Base-by-base conservation (phyloP, 30 jellyfish, hydroid and myxozoan genomes). In the Hydractinia echinata region DNA sequence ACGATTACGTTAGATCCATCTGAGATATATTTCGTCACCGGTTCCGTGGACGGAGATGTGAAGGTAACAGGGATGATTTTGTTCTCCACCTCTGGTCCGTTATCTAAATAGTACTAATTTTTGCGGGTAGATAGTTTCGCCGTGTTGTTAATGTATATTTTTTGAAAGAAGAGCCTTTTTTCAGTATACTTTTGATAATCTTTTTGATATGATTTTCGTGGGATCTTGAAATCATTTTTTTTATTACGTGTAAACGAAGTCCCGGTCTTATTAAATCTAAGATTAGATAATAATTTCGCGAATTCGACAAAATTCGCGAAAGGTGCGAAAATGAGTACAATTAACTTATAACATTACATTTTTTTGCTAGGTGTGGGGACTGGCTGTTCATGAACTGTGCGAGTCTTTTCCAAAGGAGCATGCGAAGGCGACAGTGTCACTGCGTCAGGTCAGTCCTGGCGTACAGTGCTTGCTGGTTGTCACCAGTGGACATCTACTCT, bases 371-470 rank as follows among this genome's bases (percentile, higher is more conserved):
- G 88, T 90, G 7, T 90, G 97, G 97, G 94, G 92, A 39, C 72
- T 90, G 48, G 79, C 86, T 8, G 95, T 79, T 30, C 92, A 81
- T 79, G 95, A 90, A 58, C 85, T 85, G 51, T 70, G 77, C 56
- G 94, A 85, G 44, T 66, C 76, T 16, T 85, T 85, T 67, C 81
- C 87, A 6, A 81, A 79, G 81, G 97, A 90, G 50, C 97, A 90
- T 56, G 79, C 88, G 39, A 86, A 89, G 10, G 94, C 95, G 0
- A 85, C 97, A 4, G 91, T 84, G 52, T 77, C 85, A 51, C 54
- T 90, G 66, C 97, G 97, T 55, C 95, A 90, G 69, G 87, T 87
- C 73, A 84, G 97, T 86, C 86, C 97, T 10, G 97, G 97, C 54
- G 97, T 90, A 4, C 97, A 90, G 76, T 87, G 94, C 67, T 66